These are phyloP conservation scores for Aphyosemion australe DNA, from an alignment of 2,113 vertebrate genomes.

Conservation along the genomic window DNA sequence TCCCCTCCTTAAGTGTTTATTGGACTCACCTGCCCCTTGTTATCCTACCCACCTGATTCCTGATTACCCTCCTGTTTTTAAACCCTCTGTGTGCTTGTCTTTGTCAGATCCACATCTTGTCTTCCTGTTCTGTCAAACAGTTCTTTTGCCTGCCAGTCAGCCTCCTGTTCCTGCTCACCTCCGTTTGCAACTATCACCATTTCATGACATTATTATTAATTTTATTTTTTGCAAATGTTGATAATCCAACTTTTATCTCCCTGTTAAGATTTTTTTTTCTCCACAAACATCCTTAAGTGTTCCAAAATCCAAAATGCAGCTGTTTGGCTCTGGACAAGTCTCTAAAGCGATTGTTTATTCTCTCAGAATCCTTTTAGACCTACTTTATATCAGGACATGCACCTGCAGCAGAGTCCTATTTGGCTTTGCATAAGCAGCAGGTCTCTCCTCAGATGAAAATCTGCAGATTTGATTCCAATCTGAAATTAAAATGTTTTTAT, in stretches of 20 bases:
- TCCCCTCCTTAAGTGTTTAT: too few species aligned
- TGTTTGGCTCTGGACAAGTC: background rate
- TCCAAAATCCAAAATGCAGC: background rate
- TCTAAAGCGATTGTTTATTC: background rate
- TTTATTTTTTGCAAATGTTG: too few species aligned
- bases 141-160: too few species aligned
- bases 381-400: background rate
- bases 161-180: too few species aligned
- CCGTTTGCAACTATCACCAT: too few species aligned
- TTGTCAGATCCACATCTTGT: too few species aligned
- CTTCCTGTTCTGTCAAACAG: too few species aligned
- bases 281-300: background rate
- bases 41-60: too few species aligned
- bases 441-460: background rate
- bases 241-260: background rate
- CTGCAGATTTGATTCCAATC: background rate
- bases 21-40: too few species aligned
- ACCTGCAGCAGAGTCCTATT: background rate
- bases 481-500: background rate
- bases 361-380: background rate
- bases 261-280: background rate
- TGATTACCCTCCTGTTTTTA: too few species aligned
- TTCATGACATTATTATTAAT: too few species aligned
- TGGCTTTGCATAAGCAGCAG: background rate
- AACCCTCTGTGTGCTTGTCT: too few species aligned